A percentile compares a stretch with the other conserved stretches of the same genome.
Conservation (phyloP, 1,140 invertebrate species). For the Ericerus pela region DNA sequence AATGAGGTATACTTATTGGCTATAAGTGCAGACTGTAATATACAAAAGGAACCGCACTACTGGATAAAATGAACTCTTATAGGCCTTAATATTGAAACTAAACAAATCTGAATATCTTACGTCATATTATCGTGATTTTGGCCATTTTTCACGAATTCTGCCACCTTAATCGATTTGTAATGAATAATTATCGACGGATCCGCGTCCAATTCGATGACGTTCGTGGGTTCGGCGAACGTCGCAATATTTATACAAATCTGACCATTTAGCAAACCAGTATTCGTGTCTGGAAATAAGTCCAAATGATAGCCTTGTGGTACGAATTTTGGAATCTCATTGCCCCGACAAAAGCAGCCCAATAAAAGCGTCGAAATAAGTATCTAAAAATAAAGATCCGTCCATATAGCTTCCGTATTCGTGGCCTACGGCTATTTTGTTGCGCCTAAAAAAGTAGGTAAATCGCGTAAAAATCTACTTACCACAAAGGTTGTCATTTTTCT, state of each 20-base stretch:
- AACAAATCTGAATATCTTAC: too few relatives aligned
- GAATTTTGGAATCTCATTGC: not conserved
- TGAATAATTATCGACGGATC: not conserved
- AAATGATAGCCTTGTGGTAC: not conserved
- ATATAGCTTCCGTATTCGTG: not conserved
- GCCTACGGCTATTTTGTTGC: too few relatives aligned
- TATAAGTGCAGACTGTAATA: too few relatives aligned
- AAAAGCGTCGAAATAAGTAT: not conserved
- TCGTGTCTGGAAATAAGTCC: not conserved
- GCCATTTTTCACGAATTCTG: not conserved
- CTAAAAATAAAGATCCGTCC: not conserved
- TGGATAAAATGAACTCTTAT: too few relatives aligned
- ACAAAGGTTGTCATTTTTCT: too few relatives aligned
- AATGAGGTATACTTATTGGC: too few relatives aligned
- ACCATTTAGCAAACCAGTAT: not conserved
- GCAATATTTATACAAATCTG: not conserved
- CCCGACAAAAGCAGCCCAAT: not conserved
- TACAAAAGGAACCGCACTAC: not conserved
- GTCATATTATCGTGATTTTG: not conserved
- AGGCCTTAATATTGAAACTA: too few relatives aligned
- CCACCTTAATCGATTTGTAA: not conserved
- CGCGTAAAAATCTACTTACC: not conserved
- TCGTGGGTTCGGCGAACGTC: not conserved
- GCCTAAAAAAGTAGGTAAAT: too few relatives aligned
- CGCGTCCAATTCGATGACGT: not conserved